These are phyloP conservation scores for Mus spretus DNA, from an alignment of 2,797 vertebrate genomes.

Conservation along the genomic window DNA sequence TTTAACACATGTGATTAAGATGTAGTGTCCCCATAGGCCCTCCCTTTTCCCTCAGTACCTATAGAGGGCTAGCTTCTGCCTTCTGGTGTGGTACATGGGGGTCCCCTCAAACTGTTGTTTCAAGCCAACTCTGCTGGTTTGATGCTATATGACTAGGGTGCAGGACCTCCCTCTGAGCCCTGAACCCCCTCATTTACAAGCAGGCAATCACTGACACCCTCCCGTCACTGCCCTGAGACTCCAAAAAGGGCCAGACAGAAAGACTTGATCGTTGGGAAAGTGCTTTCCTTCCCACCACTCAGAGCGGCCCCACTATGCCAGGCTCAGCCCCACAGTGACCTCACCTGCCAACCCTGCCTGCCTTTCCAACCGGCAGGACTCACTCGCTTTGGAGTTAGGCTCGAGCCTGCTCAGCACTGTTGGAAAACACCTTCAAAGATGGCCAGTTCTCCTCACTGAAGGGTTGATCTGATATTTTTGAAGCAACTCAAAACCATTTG, in stretches of 20 bases:
- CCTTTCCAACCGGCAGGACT: not conserved
- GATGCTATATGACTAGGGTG: not conserved
- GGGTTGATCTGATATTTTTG: slow-evolving; percentile 64
- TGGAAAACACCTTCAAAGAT: slow-evolving; percentile 49
- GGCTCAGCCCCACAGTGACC: not conserved
- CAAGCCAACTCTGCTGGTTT: not conserved
- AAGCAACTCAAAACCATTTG: slow-evolving; percentile 66
- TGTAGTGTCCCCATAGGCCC: not conserved
- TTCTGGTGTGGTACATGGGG: not conserved
- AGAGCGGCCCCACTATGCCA: not conserved
- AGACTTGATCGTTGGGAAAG: not conserved
- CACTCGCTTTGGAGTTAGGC: not conserved
- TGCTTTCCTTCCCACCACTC: fast-evolving
- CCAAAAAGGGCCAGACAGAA: not conserved
- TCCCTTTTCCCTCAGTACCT: not conserved
- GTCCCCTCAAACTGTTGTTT: not conserved
- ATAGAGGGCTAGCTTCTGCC: not conserved
- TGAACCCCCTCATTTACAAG: not conserved
- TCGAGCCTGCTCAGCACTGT: slow-evolving; percentile 35
- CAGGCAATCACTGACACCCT: fast-evolving
- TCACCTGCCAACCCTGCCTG: not conserved
- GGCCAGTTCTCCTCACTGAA: slow-evolving; percentile 19
- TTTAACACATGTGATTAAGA: not conserved
- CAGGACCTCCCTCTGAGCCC: not conserved
- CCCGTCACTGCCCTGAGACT: not conserved